These are phyloP conservation scores for Nesogale talazaci DNA, from an alignment of 2,113 vertebrate genomes.

Conservation along the genomic window DNA sequence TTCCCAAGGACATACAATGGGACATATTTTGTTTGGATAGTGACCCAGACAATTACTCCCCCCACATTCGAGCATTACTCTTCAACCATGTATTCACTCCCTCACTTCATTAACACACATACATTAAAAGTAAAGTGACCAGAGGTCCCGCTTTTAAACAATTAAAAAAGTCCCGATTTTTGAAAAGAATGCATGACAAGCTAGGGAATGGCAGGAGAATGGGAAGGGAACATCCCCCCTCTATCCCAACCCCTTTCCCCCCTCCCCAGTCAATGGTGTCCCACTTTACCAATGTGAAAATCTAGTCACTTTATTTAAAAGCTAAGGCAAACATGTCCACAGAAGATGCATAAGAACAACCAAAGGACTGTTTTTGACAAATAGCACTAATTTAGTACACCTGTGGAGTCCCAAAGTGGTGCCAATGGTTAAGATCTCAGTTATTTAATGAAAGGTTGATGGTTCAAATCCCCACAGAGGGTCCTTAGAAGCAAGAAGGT, in stretches of 20 bases:
- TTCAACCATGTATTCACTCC: not conserved
- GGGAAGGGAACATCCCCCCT: no score
- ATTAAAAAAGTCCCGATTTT: no score
- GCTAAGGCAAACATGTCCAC: not conserved
- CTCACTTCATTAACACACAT: slow-evolving; percentile 43
- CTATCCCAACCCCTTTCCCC: no score
- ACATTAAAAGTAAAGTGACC: no score
- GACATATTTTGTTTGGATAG: slow-evolving; percentile 35
- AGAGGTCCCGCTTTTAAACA: no score
- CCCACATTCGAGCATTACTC: slow-evolving; percentile 39
- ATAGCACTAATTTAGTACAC: not conserved
- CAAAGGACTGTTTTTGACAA: slow-evolving; percentile 46
- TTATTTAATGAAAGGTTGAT: not conserved
- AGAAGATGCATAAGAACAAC: slow-evolving; percentile 16
- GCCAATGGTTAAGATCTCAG: not conserved
- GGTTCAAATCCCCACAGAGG: not conserved
- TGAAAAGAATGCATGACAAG: no score
- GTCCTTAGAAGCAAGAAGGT: not conserved
- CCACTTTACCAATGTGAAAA: no score
- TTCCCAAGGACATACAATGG: not conserved
- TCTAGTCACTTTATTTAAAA: no score
- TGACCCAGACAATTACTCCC: slow-evolving; percentile 41
- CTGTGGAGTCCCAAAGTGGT: not conserved
- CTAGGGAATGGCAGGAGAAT: no score
- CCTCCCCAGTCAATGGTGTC: no score